phyloP scores from a whole-genome alignment of 2,113 vertebrate genomes.

The Cyphomyrus discorhynchus region DNA sequence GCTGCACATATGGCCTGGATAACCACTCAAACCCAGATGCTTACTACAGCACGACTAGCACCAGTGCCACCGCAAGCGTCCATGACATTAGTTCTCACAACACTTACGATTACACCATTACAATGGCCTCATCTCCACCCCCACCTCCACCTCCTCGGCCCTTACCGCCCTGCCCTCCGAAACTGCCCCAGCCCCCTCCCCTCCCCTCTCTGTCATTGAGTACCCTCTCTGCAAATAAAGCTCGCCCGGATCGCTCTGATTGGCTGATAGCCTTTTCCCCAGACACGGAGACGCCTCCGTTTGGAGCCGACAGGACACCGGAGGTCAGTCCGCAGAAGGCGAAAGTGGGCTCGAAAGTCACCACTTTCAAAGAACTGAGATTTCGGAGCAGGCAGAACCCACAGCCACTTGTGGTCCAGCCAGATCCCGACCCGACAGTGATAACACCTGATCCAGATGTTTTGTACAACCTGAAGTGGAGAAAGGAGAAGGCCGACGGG shows the following conservation, averaged over 20 bases:
- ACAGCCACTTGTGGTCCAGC: slow-evolving; percentile 40
- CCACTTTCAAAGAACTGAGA: slow-evolving; percentile 87
- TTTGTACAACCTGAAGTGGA: slow-evolving; percentile 65
- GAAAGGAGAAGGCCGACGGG: slow-evolving; percentile 48
- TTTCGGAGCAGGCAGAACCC: slow-evolving; percentile 63
- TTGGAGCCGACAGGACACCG: slow-evolving; percentile 43
- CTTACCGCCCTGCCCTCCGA: slow-evolving; percentile 46
- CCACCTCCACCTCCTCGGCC: slow-evolving; percentile 63
- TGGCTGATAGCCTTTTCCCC: slow-evolving; percentile 94
- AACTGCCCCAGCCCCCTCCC: slow-evolving; percentile 41
- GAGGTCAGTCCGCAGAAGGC: slow-evolving; percentile 17
- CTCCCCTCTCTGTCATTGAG: slow-evolving; percentile 45
- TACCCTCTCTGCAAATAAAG: slow-evolving; percentile 57
- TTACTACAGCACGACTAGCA: slow-evolving; percentile 49
- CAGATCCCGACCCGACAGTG: slow-evolving; percentile 58
- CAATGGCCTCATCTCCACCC: slow-evolving; percentile 49
- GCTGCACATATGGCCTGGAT: slow-evolving; percentile 23
- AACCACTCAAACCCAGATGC: slow-evolving; percentile 35
- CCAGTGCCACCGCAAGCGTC: slow-evolving; percentile 38
- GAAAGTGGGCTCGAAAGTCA: slow-evolving; percentile 63
- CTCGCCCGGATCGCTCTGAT: slow-evolving; percentile 69
- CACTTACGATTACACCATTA: slow-evolving; percentile 39
- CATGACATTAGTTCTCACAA: slow-evolving; percentile 39
- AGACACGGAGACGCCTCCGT: slow-evolving; percentile 59
- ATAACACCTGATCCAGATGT: slow-evolving; percentile 64